A percentile compares a stretch with the other conserved stretches of the same genome.
These are phyloP conservation scores for Lepus americanus DNA, from an alignment of 2,113 vertebrate species.

Conservation along the genomic window DNA sequence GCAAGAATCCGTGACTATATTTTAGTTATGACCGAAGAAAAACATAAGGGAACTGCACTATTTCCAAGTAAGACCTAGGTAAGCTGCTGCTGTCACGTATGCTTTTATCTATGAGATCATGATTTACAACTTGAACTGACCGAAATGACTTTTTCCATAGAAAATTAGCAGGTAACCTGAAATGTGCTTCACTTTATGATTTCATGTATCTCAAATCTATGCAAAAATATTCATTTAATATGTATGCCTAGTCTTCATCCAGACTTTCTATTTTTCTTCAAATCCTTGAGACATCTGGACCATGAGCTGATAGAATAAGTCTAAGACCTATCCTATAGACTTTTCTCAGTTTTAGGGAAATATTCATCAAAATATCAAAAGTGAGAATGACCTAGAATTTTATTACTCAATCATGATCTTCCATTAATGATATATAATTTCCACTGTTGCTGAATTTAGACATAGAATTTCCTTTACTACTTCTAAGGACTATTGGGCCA, in stretches of 20 bases:
- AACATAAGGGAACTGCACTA: neutral
- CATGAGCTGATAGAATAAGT: neutral
- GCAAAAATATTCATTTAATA: neutral
- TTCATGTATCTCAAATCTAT: neutral
- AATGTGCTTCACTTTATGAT: neutral
- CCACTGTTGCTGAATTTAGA: neutral
- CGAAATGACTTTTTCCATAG: constrained; percentile 25
- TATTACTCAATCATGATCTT: neutral
- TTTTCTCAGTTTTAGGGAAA: neutral
- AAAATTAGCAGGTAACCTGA: neutral
- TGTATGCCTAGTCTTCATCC: neutral
- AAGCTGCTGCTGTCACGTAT: neutral
- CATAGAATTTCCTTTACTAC: neutral
- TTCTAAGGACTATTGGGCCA: neutral
- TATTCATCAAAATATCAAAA: neutral
- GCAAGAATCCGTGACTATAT: neutral
- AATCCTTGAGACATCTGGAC: neutral
- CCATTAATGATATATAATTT: neutral
- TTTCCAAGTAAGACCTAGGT: neutral
- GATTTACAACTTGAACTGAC: neutral
- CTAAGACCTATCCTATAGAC: neutral
- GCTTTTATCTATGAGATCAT: neutral
- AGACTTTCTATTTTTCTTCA: neutral
- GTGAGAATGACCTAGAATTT: neutral
- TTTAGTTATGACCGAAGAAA: neutral